phyloP scores from a whole-genome alignment of 2,113 vertebrate species.

The Arothron firmamentum region DNA sequence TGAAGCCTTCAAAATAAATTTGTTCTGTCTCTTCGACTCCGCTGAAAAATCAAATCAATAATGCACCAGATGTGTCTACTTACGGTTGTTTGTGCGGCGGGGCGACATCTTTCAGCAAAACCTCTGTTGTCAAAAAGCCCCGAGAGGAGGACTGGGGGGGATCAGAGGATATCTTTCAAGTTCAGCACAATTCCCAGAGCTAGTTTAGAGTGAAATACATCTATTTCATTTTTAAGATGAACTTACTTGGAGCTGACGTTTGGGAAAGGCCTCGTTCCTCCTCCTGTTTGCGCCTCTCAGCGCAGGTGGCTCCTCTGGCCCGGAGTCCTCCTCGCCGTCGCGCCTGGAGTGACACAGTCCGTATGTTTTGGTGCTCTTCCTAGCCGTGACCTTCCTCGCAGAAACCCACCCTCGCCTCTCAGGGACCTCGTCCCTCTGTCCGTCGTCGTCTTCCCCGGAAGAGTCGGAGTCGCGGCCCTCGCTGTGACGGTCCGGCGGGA shows the following conservation, averaged over 20 bases:
- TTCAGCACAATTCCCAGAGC: background rate
- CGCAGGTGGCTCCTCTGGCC: constrained; percentile 35
- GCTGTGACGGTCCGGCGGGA: constrained; percentile 48
- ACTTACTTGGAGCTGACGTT: constrained; percentile 3
- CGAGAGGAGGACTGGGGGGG: constrained; percentile 31
- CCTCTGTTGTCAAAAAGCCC: constrained; percentile 32
- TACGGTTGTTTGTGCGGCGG: constrained; percentile 57
- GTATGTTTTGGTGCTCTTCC: constrained; percentile 51
- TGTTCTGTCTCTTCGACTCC: constrained; percentile 46
- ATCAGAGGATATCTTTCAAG: constrained; percentile 1
- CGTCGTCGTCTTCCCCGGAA: constrained; percentile 52
- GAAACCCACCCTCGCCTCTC: constrained; percentile 12
- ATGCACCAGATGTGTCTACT: constrained; percentile 61
- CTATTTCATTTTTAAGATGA: too few relatives aligned
- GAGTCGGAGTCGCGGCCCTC: constrained; percentile 55
- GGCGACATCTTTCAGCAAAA: constrained; percentile 36
- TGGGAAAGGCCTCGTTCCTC: constrained; percentile 27
- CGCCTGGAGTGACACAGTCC: constrained; percentile 56
- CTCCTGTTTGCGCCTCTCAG: constrained; percentile 43
- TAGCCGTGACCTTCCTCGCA: constrained; percentile 35
- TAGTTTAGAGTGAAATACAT: too few relatives aligned
- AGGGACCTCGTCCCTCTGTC: constrained; percentile 45
- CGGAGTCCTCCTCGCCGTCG: constrained; percentile 31
- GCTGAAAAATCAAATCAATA: constrained; percentile 40
- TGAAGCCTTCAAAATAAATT: constrained; percentile 46